Evolutionary conservation across 2,888 invertebrate species (phyloP).

Genomic region (Aelia acuminata): DNA sequence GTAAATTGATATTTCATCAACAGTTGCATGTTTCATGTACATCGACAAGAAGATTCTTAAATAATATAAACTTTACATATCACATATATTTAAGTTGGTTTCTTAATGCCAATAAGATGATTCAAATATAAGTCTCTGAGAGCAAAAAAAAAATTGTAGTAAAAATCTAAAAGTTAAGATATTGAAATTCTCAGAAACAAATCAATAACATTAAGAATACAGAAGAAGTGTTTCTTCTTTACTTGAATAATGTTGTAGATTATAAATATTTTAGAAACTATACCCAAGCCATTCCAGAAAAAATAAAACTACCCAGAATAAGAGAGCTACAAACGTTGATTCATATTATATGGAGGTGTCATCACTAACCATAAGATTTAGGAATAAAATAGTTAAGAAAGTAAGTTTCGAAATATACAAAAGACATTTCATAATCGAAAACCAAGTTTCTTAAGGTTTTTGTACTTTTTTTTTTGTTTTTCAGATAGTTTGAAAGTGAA

Average conservation of each 20-base stretch:
- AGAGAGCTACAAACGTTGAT: neutral
- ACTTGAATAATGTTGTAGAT: neutral
- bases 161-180: neutral
- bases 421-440: neutral
- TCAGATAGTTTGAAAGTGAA: neutral
- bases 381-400: neutral
- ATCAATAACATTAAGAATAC: neutral
- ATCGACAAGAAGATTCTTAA: conserved; percentile 45
- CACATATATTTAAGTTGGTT: conserved; percentile 46
- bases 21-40: neutral
- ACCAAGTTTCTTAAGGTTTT: neutral
- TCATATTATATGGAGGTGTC: too few relatives aligned
- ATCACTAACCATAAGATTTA: too few relatives aligned
- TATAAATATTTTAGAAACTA: neutral
- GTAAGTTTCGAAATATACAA: neutral
- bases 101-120: conserved; percentile 18
- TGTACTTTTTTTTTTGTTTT: neutral
- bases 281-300: neutral
- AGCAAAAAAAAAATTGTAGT: neutral
- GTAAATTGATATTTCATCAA: conserved; percentile 35
- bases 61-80: conserved; percentile 45
- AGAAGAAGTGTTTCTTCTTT: neutral
- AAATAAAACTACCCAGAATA: neutral
- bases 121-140: conserved; percentile 47
- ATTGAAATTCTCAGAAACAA: neutral